These are phyloP conservation scores for Herminia tarsipennalis DNA, from an alignment of 2,888 invertebrate species.

Conservation along the genomic window DNA sequence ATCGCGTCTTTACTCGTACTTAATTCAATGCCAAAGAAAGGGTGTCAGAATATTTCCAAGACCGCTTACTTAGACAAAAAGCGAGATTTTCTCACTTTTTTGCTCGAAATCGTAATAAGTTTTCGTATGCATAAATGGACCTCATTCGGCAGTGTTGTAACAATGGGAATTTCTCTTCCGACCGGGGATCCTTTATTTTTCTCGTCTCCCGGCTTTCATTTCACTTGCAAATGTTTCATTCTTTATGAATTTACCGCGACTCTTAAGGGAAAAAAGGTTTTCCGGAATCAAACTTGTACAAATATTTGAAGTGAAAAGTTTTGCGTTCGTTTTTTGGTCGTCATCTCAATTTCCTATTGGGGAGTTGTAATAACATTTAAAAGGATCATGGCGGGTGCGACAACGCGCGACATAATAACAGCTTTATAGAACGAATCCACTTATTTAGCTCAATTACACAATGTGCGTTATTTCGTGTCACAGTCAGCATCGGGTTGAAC, in stretches of 20 bases:
- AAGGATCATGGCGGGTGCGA: conserved; percentile 7
- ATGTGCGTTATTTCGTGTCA: conserved; percentile 23
- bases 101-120: conserved; percentile 68
- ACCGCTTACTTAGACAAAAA: conserved; percentile 47
- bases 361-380: conserved; percentile 26
- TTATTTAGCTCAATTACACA: conserved; percentile 34
- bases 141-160: conserved; percentile 70
- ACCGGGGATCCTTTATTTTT: conserved; percentile 68
- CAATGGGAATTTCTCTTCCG: conserved; percentile 72
- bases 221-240: conserved; percentile 80
- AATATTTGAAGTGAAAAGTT: conserved; percentile 70
- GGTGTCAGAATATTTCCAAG: conserved; percentile 38
- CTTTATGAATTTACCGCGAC: conserved; percentile 74
- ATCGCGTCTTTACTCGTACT: conserved; percentile 25
- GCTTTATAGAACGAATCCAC: conserved; percentile 18
- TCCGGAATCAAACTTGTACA: conserved; percentile 67
- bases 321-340: conserved; percentile 26
- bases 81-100: conserved; percentile 56
- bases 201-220: conserved; percentile 71
- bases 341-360: conserved; percentile 49
- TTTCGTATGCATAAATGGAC: conserved; percentile 80
- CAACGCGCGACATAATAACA: conserved; percentile 7
- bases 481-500: conserved; percentile 24
- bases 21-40: conserved; percentile 37
- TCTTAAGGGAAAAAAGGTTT: conserved; percentile 59